phyloP scores from a whole-genome alignment of 2,797 vertebrate species.

The Esox masquinongy region DNA sequence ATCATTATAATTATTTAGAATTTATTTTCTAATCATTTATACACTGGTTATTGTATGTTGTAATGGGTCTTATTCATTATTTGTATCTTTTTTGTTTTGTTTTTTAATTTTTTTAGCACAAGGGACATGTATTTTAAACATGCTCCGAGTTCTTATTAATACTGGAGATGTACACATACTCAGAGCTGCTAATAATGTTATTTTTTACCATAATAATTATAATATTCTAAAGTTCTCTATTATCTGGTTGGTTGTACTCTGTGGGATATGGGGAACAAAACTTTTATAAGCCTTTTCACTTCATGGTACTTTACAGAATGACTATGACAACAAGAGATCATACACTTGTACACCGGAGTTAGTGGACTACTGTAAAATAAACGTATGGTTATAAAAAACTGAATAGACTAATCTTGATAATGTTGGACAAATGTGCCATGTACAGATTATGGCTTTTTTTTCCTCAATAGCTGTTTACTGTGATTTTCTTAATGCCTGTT shows the following conservation, averaged over 20 bases:
- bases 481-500: constrained; percentile 37
- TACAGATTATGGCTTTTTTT: constrained; percentile 43
- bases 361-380: constrained; percentile 44
- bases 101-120: constrained; percentile 55
- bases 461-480: constrained; percentile 44
- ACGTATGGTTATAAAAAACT: constrained; percentile 28
- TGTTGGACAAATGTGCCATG: constrained; percentile 42
- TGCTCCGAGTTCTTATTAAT: constrained; percentile 63
- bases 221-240: constrained; percentile 50
- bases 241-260: constrained; percentile 47
- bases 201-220: constrained; percentile 60
- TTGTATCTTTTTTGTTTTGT: constrained; percentile 47
- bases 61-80: constrained; percentile 55
- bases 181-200: constrained; percentile 71
- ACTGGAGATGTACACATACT: constrained; percentile 59
- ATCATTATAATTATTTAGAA: constrained; percentile 53
- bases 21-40: constrained; percentile 66
- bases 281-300: constrained; percentile 54
- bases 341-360: constrained; percentile 35
- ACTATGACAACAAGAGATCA: constrained; percentile 49
- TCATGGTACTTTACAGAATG: constrained; percentile 47
- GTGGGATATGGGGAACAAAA: constrained; percentile 40
- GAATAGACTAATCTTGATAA: constrained; percentile 42
- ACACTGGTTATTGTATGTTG: constrained; percentile 55
- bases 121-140: constrained; percentile 69